Percentiles rank a stretch among this genome's conserved stretches.
Conservation (phyloP, 2,888 invertebrate species). For the Carterocephalus palaemon region DNA sequence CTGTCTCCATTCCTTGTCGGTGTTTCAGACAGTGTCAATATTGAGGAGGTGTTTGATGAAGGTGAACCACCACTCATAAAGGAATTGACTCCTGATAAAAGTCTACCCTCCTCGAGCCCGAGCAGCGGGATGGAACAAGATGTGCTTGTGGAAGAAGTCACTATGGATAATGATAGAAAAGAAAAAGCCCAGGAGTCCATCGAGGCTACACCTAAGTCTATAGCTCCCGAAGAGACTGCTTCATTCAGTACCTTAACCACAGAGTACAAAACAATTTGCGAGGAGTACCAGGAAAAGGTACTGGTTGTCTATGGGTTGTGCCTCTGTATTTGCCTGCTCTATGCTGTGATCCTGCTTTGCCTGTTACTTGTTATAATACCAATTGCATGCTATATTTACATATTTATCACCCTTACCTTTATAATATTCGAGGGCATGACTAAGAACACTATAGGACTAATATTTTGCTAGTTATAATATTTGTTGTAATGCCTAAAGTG, state of each 20-base stretch:
- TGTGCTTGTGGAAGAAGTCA: conserved; percentile 63
- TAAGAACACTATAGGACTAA: conserved; percentile 29
- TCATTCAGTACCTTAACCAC: conserved; percentile 81
- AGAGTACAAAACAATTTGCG: conserved; percentile 85
- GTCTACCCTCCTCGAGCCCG: conserved; percentile 41
- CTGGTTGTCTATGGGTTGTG: conserved; percentile 42
- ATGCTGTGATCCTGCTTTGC: conserved; percentile 33
- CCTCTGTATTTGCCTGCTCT: conserved; percentile 39
- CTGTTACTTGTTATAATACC: conserved; percentile 42
- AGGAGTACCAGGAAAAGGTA: conserved; percentile 84
- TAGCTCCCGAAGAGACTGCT: conserved; percentile 57
- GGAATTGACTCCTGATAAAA: conserved; percentile 40
- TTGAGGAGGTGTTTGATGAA: conserved; percentile 52
- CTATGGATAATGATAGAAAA: conserved; percentile 51
- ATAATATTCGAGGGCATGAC: conserved; percentile 38
- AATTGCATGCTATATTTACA: conserved; percentile 46
- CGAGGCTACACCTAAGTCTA: conserved; percentile 49
- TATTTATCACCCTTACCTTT: conserved; percentile 39
- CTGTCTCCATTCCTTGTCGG: conserved; percentile 65
- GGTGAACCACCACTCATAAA: conserved; percentile 33
- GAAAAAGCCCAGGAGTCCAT: conserved; percentile 48
- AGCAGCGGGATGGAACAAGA: conserved; percentile 61
- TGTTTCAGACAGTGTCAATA: conserved; percentile 46
- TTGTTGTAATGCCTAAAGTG: conserved; percentile 22
- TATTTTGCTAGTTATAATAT: conserved; percentile 19